These are phyloP conservation scores for Chlamydotis undulata DNA, from an alignment of 2,113 vertebrate species.

Conservation along the genomic window DNA sequence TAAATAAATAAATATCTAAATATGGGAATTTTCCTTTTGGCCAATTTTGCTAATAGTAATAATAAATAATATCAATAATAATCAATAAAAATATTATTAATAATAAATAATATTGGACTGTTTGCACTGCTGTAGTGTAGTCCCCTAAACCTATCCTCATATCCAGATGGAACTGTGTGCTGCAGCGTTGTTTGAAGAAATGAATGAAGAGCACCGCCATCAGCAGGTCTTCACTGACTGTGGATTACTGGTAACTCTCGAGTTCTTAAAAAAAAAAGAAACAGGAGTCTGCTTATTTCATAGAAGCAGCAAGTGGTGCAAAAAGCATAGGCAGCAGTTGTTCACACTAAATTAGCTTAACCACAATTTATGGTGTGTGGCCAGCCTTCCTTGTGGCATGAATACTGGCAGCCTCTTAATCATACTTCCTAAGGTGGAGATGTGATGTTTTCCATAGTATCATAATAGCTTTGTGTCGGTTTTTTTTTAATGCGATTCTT, in stretches of 20 bases:
- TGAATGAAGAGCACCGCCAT: neutral
- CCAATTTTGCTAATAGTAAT: neutral
- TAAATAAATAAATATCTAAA: constrained; percentile 10
- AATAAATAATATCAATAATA: too few species aligned
- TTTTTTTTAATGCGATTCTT: neutral
- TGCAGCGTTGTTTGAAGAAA: neutral
- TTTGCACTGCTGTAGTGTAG: neutral
- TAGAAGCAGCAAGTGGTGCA: neutral
- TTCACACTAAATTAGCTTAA: neutral
- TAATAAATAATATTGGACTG: neutral
- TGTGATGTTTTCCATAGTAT: neutral
- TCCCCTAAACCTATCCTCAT: neutral
- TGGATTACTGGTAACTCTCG: neutral
- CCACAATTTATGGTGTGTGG: neutral
- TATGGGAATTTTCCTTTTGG: neutral
- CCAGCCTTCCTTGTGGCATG: neutral
- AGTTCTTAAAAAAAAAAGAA: neutral
- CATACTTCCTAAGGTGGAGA: neutral
- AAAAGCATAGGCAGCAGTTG: neutral
- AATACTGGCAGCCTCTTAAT: neutral
- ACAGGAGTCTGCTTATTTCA: neutral
- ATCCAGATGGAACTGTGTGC: neutral
- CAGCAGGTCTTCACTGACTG: neutral
- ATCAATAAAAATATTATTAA: too few species aligned
- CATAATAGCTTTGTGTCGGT: neutral